Evolutionary conservation across 2,113 vertebrate genomes (phyloP), one percentile per base, ranked within the genome.

Genomic region (Empidonax alnorum): DNA sequence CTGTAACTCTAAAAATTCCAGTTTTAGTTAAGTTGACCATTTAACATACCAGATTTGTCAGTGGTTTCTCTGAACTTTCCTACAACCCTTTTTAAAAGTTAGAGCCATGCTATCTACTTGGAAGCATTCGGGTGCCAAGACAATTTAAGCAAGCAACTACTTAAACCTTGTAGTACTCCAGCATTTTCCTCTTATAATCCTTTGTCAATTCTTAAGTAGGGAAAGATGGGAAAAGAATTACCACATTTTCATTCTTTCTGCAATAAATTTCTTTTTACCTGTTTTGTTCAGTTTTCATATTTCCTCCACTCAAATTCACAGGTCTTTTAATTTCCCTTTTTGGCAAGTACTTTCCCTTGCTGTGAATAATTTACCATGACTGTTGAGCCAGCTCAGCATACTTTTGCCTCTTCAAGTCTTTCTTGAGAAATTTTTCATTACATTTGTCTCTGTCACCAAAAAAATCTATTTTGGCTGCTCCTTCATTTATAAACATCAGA

Each of bases 311-410:
- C 8, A 89, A 53, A 56, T 56, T 21, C 12, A 55, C 0, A 72
- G 7, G 9, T 35, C 3, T 80, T 72, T 31, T 50, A 55, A 77
- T 67, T 31, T 62, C 2, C 7, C 16, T 73, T 0, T 0, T 22
- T 61, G 30, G 11, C 22, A 84, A 58, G 16, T 37, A 71, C 20
- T 41, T 79, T 20, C 9, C 13, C 33, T 79, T 63, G 20, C 25
- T 79, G 56, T 69, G 46, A 35, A 24, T 21, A 13, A 55, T 37
- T 79, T 72, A 14, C 14, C 31, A 21, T 13, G 14, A 41, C 27
- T 66, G 7, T 67, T 67, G 22, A 73, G 14, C 19, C 42, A 67
- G 7, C 16, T 56, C 12, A 33, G 20, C 23, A 39, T 19, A 59
- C 19, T 65, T 81, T 9, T 17, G 84, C 18, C 15, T 79, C 58